These are phyloP conservation scores for Eurytoma adleriae DNA, from an alignment of 2,888 invertebrate species.

Conservation along the genomic window DNA sequence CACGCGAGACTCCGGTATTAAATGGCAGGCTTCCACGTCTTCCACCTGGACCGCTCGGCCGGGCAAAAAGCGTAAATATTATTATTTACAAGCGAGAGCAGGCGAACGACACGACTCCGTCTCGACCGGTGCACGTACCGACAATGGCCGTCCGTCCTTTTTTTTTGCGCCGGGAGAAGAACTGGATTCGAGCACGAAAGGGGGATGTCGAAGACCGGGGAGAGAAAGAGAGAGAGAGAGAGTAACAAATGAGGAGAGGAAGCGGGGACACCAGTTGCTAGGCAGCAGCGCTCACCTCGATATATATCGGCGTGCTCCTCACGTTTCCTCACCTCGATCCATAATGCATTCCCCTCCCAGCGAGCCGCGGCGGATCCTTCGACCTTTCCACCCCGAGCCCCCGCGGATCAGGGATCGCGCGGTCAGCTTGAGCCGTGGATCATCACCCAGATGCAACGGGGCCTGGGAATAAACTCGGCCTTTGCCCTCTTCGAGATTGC, in stretches of 20 bases:
- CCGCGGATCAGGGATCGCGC: too few species aligned
- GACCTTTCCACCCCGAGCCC: not conserved
- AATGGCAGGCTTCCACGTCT: too few species aligned
- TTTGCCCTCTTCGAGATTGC: too few species aligned
- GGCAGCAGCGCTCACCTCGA: constrained; percentile 67
- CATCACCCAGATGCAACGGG: too few species aligned
- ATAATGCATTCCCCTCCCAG: not conserved
- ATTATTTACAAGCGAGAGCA: not conserved
- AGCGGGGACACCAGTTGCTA: constrained; percentile 73
- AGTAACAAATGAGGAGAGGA: constrained; percentile 39
- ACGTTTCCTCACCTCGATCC: constrained; percentile 55
- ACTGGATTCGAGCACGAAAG: constrained; percentile 51
- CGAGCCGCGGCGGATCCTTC: not conserved
- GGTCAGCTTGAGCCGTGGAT: too few species aligned
- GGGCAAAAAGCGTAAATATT: too few species aligned
- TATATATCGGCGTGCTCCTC: constrained; percentile 65
- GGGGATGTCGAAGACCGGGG: constrained; percentile 27
- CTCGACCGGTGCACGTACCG: not conserved
- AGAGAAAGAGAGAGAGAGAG: constrained; percentile 35
- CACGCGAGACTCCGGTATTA: too few species aligned
- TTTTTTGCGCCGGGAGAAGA: not conserved
- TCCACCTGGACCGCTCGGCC: too few species aligned
- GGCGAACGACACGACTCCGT: not conserved
- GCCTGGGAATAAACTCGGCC: too few species aligned
- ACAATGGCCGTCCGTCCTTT: too few species aligned